phyloP scores from a whole-genome alignment of 2,113 vertebrate species.

The Eretmochelys imbricata region DNA sequence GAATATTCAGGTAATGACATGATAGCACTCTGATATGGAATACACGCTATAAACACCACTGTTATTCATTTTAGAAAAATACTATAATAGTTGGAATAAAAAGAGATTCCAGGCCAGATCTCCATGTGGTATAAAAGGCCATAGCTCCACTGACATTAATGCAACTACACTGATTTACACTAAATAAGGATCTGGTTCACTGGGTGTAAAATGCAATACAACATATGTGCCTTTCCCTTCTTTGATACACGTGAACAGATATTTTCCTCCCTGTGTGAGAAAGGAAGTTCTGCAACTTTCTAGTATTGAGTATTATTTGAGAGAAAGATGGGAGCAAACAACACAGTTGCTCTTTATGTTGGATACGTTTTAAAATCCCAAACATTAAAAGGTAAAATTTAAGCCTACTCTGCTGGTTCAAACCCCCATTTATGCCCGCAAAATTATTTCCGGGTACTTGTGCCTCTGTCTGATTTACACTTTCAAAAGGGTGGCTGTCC shows the following conservation, averaged over 20 bases:
- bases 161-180: not conserved
- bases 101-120: not conserved
- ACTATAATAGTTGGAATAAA: not conserved
- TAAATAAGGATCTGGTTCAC: not conserved
- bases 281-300: conserved; percentile 42
- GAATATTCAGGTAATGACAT: not conserved
- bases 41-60: not conserved
- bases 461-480: not conserved
- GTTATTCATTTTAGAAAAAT: conserved; percentile 1
- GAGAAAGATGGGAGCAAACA: conserved; percentile 59
- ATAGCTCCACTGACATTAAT: not conserved
- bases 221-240: conserved; percentile 29
- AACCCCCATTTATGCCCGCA: not conserved
- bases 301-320: conserved; percentile 66
- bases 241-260: conserved; percentile 35
- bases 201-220: conserved; percentile 55
- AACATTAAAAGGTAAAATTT: conserved; percentile 44
- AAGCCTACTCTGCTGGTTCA: conserved; percentile 49
- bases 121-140: not conserved
- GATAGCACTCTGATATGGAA: not conserved
- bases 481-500: not conserved
- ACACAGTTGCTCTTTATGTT: conserved; percentile 47
- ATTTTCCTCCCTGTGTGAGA: conserved; percentile 51
- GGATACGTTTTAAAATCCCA: conserved; percentile 60
- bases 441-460: conserved; percentile 18